Evolutionary conservation across 2,888 invertebrate species (phyloP), one percentile per base, ranked within the genome.

Genomic region (Glaucopsyche alexis): DNA sequence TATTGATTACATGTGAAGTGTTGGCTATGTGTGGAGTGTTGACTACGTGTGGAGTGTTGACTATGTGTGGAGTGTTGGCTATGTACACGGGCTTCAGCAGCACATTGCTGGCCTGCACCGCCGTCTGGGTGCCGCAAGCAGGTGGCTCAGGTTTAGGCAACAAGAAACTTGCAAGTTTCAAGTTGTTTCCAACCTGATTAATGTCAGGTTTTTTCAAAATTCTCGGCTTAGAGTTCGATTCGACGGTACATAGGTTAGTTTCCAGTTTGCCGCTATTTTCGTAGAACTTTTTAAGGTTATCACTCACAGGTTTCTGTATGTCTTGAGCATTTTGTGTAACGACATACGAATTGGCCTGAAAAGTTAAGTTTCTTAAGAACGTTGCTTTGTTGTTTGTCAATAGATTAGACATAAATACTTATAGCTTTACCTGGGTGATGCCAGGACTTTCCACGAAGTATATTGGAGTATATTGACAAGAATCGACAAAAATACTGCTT

Each of bases 211-310:
- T 89, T 75, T 85, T 89, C 13, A 88, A 75, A 74, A 85, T 82
- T 74, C 84, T 83, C 16, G 87, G 85, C 74, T 84, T 87, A 0
- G 79, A 72, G 76, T 78, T 79, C 72, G 77, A 83, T 38, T 84
- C 82, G 73, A 81, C 83, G 64, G 83, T 79, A 55, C 85, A 78
- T 74, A 86, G 81, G 77, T 82, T 83, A 80, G 85, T 87, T 79
- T 91, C 91, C 72, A 92, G 83, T 80, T 90, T 91, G 77, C 91
- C 92, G 85, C 91, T 92, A 82, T 85, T 93, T 84, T 93, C 92
- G 79, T 92, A 93, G 80, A 91, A 93, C 75, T 85, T 84, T 87
- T 90, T 91, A 83, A 93, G 87, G 85, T 87, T 92, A 84, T 89
- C 87, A 78, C 85, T 84, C n/a, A 86, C 81, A 71, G 90, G 87